These are phyloP conservation scores for Deroptyus accipitrinus DNA, from an alignment of 2,113 vertebrate genomes.

Conservation along the genomic window DNA sequence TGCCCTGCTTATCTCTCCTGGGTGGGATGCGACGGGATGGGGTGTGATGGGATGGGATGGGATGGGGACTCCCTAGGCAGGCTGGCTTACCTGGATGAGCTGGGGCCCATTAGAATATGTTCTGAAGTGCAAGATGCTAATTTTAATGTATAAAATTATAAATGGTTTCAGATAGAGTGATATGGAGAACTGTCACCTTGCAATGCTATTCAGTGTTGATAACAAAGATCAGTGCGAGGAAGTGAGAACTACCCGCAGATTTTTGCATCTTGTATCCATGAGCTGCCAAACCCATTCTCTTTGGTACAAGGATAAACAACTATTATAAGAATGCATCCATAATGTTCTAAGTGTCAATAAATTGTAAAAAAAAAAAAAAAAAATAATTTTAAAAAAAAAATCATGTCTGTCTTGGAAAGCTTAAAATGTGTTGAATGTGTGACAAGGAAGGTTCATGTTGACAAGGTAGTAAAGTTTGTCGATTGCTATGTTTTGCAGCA, in stretches of 20 bases:
- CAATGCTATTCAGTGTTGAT: not conserved
- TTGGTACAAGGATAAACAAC: not conserved
- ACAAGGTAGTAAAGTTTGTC: not conserved
- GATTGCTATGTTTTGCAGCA: not conserved
- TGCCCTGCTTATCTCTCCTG: not conserved
- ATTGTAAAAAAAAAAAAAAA: fast-evolving
- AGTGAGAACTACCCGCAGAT: not conserved
- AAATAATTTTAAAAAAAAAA: fast-evolving
- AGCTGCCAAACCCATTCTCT: not conserved
- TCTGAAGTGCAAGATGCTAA: not conserved
- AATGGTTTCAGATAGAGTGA: not conserved
- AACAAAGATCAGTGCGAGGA: not conserved
- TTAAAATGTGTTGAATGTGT: not conserved
- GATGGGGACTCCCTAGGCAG: not conserved
- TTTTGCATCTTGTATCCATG: not conserved
- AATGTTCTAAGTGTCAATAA: not conserved
- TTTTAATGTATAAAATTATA: not conserved
- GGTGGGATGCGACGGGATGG: too few relatives aligned
- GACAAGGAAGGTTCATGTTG: not conserved
- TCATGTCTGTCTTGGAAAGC: not conserved
- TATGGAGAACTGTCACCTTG: not conserved
- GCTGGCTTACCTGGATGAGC: not conserved
- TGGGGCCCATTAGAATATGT: not conserved
- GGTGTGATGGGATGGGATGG: too few relatives aligned
- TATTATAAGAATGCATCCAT: not conserved